Conservation (phyloP, 2,113 vertebrate species). For the Hippocampus mohnikei region DNA sequence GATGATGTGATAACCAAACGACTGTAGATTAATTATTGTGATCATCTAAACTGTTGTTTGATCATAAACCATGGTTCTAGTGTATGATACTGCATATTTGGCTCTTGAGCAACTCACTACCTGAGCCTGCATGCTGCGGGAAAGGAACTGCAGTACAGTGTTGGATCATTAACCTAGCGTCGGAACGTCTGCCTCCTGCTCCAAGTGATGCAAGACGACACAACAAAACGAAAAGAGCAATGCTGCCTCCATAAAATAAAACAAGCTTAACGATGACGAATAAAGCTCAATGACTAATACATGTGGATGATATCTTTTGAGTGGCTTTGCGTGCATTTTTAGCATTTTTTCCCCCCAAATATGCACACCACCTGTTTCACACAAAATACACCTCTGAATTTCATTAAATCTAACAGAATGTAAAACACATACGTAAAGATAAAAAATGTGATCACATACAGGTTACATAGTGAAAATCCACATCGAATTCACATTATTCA, state of each 20-base stretch:
- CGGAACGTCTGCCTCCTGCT: background rate
- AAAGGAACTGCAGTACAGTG: background rate
- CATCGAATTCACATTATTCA: too few relatives aligned
- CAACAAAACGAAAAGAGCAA: background rate
- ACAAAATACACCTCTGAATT: background rate
- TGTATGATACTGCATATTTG: background rate
- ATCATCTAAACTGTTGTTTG: background rate
- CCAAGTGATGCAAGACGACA: background rate
- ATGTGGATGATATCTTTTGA: background rate
- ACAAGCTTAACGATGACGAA: background rate
- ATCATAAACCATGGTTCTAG: background rate
- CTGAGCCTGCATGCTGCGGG: background rate
- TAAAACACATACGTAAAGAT: too few relatives aligned
- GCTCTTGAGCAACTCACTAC: background rate
- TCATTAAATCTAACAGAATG: too few relatives aligned
- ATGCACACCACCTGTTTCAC: background rate
- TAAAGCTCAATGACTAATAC: background rate
- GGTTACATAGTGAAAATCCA: too few relatives aligned
- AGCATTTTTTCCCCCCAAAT: background rate
- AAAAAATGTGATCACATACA: too few relatives aligned
- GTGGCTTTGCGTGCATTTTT: background rate
- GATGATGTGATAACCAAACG: background rate
- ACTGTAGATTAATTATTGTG: background rate
- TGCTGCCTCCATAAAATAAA: background rate
- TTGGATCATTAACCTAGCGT: background rate